Conservation (phyloP, 2,888 invertebrate genomes). For the Epinotia bilunana region DNA sequence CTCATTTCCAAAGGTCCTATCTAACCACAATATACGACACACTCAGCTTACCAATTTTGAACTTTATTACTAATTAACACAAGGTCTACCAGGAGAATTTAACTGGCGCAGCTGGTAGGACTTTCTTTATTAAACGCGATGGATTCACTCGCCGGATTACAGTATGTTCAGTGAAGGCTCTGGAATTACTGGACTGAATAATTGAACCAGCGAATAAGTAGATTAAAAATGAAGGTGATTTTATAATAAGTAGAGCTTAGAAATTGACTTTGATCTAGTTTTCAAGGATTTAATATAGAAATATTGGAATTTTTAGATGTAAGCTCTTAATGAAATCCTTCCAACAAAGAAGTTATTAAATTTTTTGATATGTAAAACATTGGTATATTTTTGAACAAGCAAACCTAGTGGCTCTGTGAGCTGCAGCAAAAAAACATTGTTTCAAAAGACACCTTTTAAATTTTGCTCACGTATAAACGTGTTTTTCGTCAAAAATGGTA, state of each 20-base stretch:
- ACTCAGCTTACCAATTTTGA: neutral
- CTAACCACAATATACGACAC: neutral
- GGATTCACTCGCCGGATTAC: neutral
- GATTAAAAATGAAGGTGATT: neutral
- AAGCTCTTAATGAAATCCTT: no score
- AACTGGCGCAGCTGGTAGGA: neutral
- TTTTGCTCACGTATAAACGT: conserved; percentile 10
- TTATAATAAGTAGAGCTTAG: no score
- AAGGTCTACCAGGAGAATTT: neutral
- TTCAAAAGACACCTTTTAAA: conserved; percentile 3
- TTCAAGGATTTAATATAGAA: no score
- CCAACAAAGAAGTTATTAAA: no score
- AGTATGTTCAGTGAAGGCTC: neutral
- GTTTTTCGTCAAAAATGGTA: conserved; percentile 8
- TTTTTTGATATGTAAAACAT: no score
- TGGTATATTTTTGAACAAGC: no score
- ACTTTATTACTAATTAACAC: neutral
- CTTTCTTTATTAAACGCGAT: neutral
- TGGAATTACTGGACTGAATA: conserved; percentile 4
- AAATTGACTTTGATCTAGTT: no score
- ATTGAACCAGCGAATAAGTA: conserved; percentile 1
- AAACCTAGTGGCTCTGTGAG: no score
- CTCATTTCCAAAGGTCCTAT: neutral
- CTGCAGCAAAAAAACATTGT: neutral
- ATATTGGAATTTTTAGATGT: no score